A percentile compares a stretch with the other conserved stretches of the same genome.
These are phyloP conservation scores for Drosophila picticornis DNA, from an alignment of 2,888 invertebrate species.

Conservation along the genomic window DNA sequence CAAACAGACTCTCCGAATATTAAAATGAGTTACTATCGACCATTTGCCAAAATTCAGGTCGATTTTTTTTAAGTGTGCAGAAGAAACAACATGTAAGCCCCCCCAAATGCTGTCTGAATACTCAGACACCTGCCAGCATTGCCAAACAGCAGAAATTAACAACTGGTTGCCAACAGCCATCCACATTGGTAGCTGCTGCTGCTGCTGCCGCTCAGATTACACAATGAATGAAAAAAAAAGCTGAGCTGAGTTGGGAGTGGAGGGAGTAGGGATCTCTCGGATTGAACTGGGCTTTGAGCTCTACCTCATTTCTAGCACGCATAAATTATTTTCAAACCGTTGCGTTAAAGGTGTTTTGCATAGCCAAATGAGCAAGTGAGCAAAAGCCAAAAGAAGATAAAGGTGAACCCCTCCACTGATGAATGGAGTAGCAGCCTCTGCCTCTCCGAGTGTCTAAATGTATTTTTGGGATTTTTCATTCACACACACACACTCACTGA, in stretches of 20 bases:
- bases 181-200: slow-evolving; percentile 28
- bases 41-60: background rate
- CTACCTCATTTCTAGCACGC: slow-evolving; percentile 44
- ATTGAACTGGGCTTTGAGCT: background rate
- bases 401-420: slow-evolving; percentile 31
- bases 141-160: slow-evolving; percentile 69
- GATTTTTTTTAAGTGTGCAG: background rate
- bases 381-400: slow-evolving; percentile 24
- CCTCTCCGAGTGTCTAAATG: slow-evolving; percentile 40
- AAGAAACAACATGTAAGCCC: slow-evolving; percentile 5
- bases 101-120: slow-evolving; percentile 27
- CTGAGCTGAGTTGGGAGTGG: slow-evolving; percentile 10
- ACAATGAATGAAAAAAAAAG: slow-evolving; percentile 56
- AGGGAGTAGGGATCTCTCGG: slow-evolving; percentile 13
- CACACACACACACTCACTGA: slow-evolving; percentile 11
- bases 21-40: background rate
- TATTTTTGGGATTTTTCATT: slow-evolving; percentile 58
- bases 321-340: slow-evolving; percentile 49
- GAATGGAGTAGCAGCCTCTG: slow-evolving; percentile 22
- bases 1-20: background rate
- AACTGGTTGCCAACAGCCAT: slow-evolving; percentile 63
- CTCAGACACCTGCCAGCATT: slow-evolving; percentile 57
- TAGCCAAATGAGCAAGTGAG: slow-evolving; percentile 20
- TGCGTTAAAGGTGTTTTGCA: slow-evolving; percentile 41
- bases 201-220: slow-evolving; percentile 48